phyloP scores from a whole-genome alignment of 2,113 vertebrate genomes.

The Hydrolagus affinis region DNA sequence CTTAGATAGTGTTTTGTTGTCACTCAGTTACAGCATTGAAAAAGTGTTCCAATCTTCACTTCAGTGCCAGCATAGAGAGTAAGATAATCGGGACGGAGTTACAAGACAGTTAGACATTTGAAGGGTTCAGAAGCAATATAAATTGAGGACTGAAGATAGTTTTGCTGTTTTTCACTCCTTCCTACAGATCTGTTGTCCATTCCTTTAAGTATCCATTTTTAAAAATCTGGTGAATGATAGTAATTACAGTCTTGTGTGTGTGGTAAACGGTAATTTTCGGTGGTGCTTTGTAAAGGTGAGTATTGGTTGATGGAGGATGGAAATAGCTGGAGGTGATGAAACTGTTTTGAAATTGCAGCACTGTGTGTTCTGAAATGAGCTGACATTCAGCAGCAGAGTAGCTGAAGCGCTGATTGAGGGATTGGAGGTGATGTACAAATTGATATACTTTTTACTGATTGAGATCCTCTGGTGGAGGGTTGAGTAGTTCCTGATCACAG shows the following conservation, averaged over 20 bases:
- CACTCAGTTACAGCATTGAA: too few relatives aligned
- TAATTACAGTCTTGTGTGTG: background rate
- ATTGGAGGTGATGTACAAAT: background rate
- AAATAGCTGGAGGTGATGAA: background rate
- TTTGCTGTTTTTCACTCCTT: background rate
- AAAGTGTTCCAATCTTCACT: background rate
- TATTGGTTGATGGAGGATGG: background rate
- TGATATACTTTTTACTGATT: background rate
- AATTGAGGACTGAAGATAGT: background rate
- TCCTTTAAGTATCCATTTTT: background rate
- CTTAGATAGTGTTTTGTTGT: too few relatives aligned
- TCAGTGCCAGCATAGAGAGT: background rate
- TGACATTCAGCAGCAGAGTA: background rate
- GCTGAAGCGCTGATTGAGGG: background rate
- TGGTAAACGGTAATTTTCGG: slow-evolving; percentile 5
- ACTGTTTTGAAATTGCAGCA: background rate
- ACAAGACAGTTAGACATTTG: background rate
- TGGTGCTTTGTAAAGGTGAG: background rate
- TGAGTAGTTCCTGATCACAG: background rate
- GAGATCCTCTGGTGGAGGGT: background rate
- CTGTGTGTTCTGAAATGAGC: background rate
- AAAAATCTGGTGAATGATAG: background rate
- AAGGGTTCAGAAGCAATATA: background rate
- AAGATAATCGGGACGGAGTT: background rate
- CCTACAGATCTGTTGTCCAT: background rate